A percentile compares a stretch with the other conserved stretches of the same genome.
Evolutionary conservation across 2,113 vertebrate genomes (phyloP).

Genomic region (Macroglossus sobrinus): DNA sequence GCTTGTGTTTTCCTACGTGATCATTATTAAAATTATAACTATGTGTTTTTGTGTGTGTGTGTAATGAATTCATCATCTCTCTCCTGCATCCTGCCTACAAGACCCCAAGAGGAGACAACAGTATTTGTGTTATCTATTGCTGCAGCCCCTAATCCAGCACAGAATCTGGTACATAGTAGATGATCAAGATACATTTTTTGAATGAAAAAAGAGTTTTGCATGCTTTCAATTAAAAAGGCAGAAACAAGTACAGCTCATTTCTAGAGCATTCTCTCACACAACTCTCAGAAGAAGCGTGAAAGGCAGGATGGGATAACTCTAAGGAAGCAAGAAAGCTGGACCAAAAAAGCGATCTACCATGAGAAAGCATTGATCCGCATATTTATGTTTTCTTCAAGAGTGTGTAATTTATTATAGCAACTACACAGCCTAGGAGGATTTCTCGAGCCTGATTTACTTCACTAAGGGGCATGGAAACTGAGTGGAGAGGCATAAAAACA

Average conservation of each 20-base stretch:
- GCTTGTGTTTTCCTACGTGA: not conserved
- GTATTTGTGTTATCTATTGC: not conserved
- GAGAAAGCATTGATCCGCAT: not conserved
- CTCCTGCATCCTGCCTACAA: not conserved
- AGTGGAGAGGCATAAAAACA: not conserved
- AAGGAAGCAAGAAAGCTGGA: not conserved
- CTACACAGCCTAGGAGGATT: not conserved
- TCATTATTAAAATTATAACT: not conserved
- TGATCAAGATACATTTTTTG: not conserved
- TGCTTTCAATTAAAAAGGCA: not conserved
- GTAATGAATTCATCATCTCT: not conserved
- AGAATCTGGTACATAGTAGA: not conserved
- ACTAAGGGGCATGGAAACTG: constrained; percentile 16
- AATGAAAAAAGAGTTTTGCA: not conserved
- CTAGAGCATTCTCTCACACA: not conserved
- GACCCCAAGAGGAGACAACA: not conserved
- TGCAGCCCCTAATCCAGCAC: not conserved
- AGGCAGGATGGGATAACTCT: not conserved
- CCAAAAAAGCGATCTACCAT: not conserved
- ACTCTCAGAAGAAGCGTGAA: accelerated
- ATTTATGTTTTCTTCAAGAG: constrained; percentile 8
- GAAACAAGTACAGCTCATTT: not conserved
- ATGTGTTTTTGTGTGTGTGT: not conserved
- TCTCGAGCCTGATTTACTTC: not conserved
- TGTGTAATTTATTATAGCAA: not conserved